Conservation (phyloP, 1,140 invertebrate genomes). For the Agrypnia vestita region DNA sequence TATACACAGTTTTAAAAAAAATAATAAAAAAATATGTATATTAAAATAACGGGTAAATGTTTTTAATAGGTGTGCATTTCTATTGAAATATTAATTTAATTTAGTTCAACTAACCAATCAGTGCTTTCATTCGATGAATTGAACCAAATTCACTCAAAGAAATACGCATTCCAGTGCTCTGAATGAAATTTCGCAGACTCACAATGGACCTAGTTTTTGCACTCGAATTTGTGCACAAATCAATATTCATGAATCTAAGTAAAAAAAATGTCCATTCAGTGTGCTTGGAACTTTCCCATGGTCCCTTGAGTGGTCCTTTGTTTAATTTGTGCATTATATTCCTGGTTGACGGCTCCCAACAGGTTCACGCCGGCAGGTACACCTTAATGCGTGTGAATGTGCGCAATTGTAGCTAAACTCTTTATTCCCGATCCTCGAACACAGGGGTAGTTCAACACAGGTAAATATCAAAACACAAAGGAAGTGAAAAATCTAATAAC, state of each 20-base stretch:
- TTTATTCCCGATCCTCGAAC: conserved; percentile 8
- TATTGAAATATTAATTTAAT: too few species aligned
- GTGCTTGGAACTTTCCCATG: conserved; percentile 56
- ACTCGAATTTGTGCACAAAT: conserved; percentile 41
- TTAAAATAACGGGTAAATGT: too few species aligned
- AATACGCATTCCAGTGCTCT: conserved; percentile 10
- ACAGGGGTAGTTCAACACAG: conserved; percentile 14
- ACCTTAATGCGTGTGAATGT: conserved; percentile 58
- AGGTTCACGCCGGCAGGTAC: conserved; percentile 59
- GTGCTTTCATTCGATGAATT: neutral
- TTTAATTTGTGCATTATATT: conserved; percentile 56
- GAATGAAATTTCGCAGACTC: conserved; percentile 19
- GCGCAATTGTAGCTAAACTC: conserved; percentile 58
- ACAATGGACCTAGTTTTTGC: conserved; percentile 18
- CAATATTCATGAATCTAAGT: conserved; percentile 43
- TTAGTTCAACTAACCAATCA: neutral
- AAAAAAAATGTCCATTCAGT: conserved; percentile 44
- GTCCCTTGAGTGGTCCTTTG: conserved; percentile 56
- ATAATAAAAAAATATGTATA: too few species aligned
- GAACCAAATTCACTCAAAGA: neutral
- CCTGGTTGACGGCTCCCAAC: conserved; percentile 46
- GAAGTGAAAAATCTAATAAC: too few species aligned
- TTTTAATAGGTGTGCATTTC: too few species aligned
- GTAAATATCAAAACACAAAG: too few species aligned
- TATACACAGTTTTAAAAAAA: too few species aligned